These are phyloP conservation scores for Willowsia nigromaculata DNA, from an alignment of 2,888 invertebrate species.

Conservation along the genomic window DNA sequence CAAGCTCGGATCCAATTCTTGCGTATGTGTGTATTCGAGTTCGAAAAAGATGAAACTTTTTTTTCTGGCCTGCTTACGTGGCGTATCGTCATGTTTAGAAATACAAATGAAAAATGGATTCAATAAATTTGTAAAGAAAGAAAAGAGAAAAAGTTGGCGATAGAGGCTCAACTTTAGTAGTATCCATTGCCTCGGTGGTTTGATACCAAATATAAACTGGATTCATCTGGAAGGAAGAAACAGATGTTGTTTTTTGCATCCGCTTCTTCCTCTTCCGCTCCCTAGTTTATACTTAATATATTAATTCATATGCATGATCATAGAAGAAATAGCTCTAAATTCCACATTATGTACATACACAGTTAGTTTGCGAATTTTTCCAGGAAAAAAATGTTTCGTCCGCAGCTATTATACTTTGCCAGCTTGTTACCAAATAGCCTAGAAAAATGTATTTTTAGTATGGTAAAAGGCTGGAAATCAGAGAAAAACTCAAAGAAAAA, in stretches of 20 bases:
- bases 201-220: conserved; percentile 6
- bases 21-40: not conserved
- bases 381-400: not conserved
- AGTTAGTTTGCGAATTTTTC: conserved; percentile 13
- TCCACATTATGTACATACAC: not conserved
- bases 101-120: conserved; percentile 64
- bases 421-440: not conserved
- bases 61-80: conserved; percentile 43
- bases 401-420: not conserved
- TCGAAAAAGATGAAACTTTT: not conserved
- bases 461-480: conserved; percentile 36
- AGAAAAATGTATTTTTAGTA: not conserved
- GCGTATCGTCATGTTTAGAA: conserved; percentile 44
- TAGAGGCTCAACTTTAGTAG: conserved; percentile 48
- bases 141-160: conserved; percentile 43
- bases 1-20: not conserved
- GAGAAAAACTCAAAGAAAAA: conserved; percentile 13
- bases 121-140: conserved; percentile 52
- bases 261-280: conserved; percentile 7
- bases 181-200: no score
- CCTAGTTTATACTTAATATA: conserved; percentile 11
- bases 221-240: conserved; percentile 48
- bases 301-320: conserved; percentile 48
- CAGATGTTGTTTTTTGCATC: conserved; percentile 53
- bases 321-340: not conserved